A percentile compares a stretch with the other conserved stretches of the same genome.
These are phyloP conservation scores for Ceratitis capitata DNA, from an alignment of 1,140 invertebrate species.

Conservation along the genomic window DNA sequence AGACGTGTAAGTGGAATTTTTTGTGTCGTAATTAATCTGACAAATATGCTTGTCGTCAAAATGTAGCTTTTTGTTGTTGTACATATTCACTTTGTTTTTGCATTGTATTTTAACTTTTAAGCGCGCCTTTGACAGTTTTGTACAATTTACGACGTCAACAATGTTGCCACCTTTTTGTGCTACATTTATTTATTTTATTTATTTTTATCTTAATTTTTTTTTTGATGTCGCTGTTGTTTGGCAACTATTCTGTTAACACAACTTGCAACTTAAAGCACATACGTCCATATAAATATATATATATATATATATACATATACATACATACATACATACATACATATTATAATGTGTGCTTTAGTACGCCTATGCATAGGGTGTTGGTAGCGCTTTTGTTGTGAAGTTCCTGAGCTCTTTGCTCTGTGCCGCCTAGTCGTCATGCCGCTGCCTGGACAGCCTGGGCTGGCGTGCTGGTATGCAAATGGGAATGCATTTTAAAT, in stretches of 20 bases:
- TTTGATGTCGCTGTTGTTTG: background rate
- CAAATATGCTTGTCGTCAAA: background rate
- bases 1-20: background rate
- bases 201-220: too few relatives aligned
- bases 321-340: background rate
- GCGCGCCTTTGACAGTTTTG: background rate
- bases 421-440: background rate
- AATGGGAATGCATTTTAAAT: conserved; percentile 36
- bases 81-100: background rate
- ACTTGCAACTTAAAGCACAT: background rate
- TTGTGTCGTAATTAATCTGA: background rate
- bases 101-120: background rate
- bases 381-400: conserved; percentile 12
- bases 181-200: background rate
- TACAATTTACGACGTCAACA: background rate
- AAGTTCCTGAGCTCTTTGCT: background rate
- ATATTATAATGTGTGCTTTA: background rate
- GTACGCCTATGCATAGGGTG: background rate
- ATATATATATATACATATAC: background rate
- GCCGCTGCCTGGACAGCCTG: background rate
- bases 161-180: background rate
- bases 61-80: background rate
- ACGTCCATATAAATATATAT: too few relatives aligned
- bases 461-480: background rate
- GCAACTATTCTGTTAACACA: background rate